Evolutionary conservation across 1,140 invertebrate genomes (phyloP).

Genomic region (Physella acuta): DNA sequence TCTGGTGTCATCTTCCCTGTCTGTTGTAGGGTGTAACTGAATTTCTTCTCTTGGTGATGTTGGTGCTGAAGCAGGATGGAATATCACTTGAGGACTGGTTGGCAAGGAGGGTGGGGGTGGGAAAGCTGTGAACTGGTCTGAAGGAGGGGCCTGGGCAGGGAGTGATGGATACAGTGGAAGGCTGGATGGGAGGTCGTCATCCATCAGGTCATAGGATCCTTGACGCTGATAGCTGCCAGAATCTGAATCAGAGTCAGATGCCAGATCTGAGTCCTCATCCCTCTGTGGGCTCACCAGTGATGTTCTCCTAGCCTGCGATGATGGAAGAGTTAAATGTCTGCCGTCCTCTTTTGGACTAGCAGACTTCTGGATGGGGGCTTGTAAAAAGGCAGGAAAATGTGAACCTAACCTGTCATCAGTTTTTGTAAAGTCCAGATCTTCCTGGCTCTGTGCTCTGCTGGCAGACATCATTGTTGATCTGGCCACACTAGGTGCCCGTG

Average conservation of each 20-base stretch:
- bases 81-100: constrained; percentile 1
- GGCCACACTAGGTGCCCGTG: constrained; percentile 28
- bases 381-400: background rate
- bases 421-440: constrained; percentile 7
- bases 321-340: constrained; percentile 3
- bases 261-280: constrained; percentile 12
- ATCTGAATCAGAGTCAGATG: constrained; percentile 26
- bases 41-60: background rate
- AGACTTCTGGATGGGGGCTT: background rate
- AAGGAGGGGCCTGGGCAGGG: constrained; percentile 20
- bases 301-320: constrained; percentile 1
- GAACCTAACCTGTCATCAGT: constrained; percentile 3
- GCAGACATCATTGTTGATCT: background rate
- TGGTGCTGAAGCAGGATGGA: constrained; percentile 9
- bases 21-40: background rate
- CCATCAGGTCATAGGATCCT: constrained; percentile 34
- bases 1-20: constrained; percentile 6
- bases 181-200: constrained; percentile 28
- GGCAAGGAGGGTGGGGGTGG: constrained; percentile 21
- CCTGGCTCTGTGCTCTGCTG: constrained; percentile 3
- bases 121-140: constrained; percentile 4
- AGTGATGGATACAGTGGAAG: constrained; percentile 17
- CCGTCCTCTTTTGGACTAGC: background rate
- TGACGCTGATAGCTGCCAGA: constrained; percentile 22
- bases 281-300: background rate